Evolutionary conservation across 2,113 vertebrate species (phyloP).

Genomic region (Sander lucioperca): DNA sequence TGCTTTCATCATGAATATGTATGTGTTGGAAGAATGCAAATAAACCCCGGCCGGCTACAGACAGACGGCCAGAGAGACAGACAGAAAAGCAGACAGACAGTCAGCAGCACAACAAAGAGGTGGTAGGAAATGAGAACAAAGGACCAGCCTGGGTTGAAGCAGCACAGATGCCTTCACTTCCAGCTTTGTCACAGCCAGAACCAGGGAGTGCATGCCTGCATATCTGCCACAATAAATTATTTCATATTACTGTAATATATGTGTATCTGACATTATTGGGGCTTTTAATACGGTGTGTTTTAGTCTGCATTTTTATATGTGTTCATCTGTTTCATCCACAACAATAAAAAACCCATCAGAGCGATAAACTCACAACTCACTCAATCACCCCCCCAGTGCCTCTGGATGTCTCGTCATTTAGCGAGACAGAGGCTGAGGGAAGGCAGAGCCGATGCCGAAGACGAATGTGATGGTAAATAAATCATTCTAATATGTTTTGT

Average conservation of each 20-base stretch:
- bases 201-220: conserved; percentile 30
- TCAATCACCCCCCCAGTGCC: conserved; percentile 32
- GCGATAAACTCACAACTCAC: conserved; percentile 46
- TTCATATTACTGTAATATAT: conserved; percentile 17
- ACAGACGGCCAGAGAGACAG: conserved; percentile 48
- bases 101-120: conserved; percentile 75
- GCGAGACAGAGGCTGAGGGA: conserved; percentile 19
- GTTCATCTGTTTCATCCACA: conserved; percentile 19
- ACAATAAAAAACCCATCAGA: conserved; percentile 43
- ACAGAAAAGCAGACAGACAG: conserved; percentile 66
- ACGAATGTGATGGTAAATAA: conserved; percentile 51
- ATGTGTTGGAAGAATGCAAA: conserved; percentile 84
- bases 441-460: conserved; percentile 18
- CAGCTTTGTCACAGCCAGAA: conserved; percentile 56
- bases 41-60: conserved; percentile 66
- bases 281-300: conserved; percentile 5
- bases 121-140: conserved; percentile 75
- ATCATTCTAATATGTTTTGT: conserved; percentile 70
- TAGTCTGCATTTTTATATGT: neutral
- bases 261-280: neutral
- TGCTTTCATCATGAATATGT: conserved; percentile 85
- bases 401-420: conserved; percentile 47
- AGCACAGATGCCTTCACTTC: conserved; percentile 82
- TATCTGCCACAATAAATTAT: conserved; percentile 39
- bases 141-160: conserved; percentile 66